Base-by-base conservation (phyloP, 1,140 invertebrate genomes). In the Octopus bimaculoides region DNA sequence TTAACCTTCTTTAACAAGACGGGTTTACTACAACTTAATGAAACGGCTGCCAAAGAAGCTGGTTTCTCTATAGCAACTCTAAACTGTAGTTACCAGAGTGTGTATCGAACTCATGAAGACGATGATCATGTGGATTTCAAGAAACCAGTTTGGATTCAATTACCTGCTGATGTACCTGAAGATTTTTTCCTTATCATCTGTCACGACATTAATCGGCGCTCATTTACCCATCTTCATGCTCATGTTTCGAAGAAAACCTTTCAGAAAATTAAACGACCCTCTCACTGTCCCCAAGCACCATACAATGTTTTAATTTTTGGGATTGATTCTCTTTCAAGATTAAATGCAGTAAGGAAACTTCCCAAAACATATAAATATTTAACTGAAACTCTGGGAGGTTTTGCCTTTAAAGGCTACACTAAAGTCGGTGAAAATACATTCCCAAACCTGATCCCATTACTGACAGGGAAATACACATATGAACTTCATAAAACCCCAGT, bases 381-480 rank as follows among this genome's bases (percentile, higher is more conserved):
- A 4, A 79, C 79, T 71, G 81, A 91, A 92, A 79, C 88, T 12
- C 89, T 94, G 7, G 91, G 90, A 1, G 93, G 93, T 10, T 91
- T 94, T 9, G 94, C 94, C 87, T 90, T 96, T 82, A 86, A 93
- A 76, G 95, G 95, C 17, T 96, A 94, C 87, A 95, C 94, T 83
- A 96, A 96, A 91, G 92, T 95, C 5, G 95, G 92, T 1, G 94
- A 95, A 84, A 96, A 96, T 85, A 96, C 95, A 0, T 96, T 94
- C 86, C 94, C 94, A 0, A 96, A 97, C 88, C 83, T 96, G 54
- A 92, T 95, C 0, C 93, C 95, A 0, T 89, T 95, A 9, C 87
- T 96, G 0, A 93, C 93, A 4, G 95, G 95, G 10, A 83, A 81
- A 79, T 17, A 66, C 12, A 75, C 77, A 4, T 54, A 52, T 2